Evolutionary conservation across 2,113 vertebrate genomes (phyloP), one percentile per base, ranked within the genome.

Genomic region (Megaleporinus macrocephalus): DNA sequence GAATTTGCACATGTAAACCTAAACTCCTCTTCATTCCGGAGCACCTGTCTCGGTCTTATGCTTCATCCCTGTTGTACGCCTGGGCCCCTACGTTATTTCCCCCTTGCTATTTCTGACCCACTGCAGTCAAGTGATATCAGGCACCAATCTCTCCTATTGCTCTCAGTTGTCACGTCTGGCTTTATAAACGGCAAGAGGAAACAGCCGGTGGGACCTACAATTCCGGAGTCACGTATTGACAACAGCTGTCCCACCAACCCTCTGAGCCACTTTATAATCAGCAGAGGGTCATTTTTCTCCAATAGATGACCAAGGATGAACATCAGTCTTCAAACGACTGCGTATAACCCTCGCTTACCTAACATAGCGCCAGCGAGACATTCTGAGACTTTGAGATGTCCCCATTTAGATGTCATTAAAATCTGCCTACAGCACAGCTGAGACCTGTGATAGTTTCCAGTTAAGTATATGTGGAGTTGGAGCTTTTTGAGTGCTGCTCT

Each of bases 131-230:
- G 57, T 73, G 76, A 83, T 80, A 71, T 47, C 69, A 78, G 44
- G 62, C 69, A 62, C 63, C 30, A 65, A 4, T 47, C 49, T 13
- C 30, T 72, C 33, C 30, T 63, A 73, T 76, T n/a, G 57, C 66
- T 71, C 65, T 81, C 84, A 86, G 78, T 83, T 79, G 82, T 87
- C 87, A 80, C 61, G 51, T 86, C 30, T 55, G 63, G 55, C 73
- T 76, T 78, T 79, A 30, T 77, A 78, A n/a, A 86, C 81, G 80
- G 87, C 83, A 80, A 65, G 26, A 78, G 69, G 85, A 78, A 84
- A 82, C 72, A 84, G 90, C 94, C 93, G 92, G 92, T 93, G 91
- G 91, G 76, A 88, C 84, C 51, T 83, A 86, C 74, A 49, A 83
- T 82, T 77, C 69, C 69, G 78, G 86, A 53, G 66, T 61, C 76